phyloP scores from a whole-genome alignment of 2,113 vertebrate species.

The Tragelaphus scriptus region DNA sequence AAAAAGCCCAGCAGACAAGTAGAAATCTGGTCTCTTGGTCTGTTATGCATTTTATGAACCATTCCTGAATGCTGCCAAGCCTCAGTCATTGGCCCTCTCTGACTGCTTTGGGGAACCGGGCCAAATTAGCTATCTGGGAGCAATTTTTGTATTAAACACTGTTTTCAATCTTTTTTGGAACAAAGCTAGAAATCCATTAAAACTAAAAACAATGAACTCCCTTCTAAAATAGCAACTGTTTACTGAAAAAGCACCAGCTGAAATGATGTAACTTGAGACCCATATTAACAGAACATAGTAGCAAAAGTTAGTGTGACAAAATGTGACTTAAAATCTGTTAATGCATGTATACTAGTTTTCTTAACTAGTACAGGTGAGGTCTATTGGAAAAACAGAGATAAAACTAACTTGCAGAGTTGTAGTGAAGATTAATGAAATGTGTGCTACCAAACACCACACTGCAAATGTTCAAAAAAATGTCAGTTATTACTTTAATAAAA shows the following conservation, averaged over 20 bases:
- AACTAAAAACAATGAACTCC: constrained; percentile 20
- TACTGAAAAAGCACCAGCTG: neutral
- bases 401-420: neutral
- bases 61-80: neutral
- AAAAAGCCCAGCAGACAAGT: neutral
- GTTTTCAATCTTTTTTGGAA: neutral
- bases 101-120: neutral
- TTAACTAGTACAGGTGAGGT: neutral
- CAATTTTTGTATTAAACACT: neutral
- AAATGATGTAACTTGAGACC: neutral
- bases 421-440: constrained; percentile 12
- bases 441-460: neutral
- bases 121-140: neutral
- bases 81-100: neutral
- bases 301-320: neutral
- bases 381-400: neutral
- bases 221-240: neutral
- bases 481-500: neutral
- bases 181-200: neutral
- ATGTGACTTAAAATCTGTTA: neutral
- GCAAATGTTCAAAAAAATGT: neutral
- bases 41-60: neutral
- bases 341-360: neutral
- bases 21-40: neutral
- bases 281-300: neutral